phyloP scores from a whole-genome alignment of 2,888 invertebrate species.

The Yponomeuta sedellus region DNA sequence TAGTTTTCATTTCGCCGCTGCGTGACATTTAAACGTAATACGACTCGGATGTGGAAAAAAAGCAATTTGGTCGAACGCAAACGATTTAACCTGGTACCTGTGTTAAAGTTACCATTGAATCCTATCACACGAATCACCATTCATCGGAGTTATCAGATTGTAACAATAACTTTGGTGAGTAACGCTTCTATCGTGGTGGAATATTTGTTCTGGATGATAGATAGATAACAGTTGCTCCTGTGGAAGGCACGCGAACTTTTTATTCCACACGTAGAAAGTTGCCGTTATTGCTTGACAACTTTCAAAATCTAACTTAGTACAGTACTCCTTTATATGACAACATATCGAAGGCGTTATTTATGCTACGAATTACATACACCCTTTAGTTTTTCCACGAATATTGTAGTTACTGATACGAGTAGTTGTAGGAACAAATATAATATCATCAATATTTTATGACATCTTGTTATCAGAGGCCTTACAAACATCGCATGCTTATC shows the following conservation, averaged over 20 bases:
- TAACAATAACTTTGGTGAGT: not conserved
- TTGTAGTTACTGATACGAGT: no score
- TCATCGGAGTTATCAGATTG: slow-evolving; percentile 1
- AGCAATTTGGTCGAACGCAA: not conserved
- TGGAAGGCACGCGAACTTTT: not conserved
- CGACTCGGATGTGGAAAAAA: slow-evolving; percentile 2
- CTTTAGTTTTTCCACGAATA: not conserved
- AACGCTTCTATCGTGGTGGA: not conserved
- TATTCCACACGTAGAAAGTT: not conserved
- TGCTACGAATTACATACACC: no score
- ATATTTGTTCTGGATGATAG: not conserved
- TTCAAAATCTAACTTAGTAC: no score
- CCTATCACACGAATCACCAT: not conserved
- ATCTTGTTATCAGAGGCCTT: not conserved
- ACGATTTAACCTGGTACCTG: not conserved
- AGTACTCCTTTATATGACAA: not conserved
- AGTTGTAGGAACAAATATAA: no score
- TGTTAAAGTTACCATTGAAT: not conserved
- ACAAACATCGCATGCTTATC: not conserved
- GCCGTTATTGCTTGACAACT: not conserved
- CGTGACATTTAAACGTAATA: not conserved
- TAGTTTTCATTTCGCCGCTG: not conserved
- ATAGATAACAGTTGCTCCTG: not conserved
- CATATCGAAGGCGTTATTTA: not conserved
- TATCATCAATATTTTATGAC: not conserved